Evolutionary conservation across 2,888 invertebrate genomes (phyloP).

Genomic region (Tromatobia lineatoria): DNA sequence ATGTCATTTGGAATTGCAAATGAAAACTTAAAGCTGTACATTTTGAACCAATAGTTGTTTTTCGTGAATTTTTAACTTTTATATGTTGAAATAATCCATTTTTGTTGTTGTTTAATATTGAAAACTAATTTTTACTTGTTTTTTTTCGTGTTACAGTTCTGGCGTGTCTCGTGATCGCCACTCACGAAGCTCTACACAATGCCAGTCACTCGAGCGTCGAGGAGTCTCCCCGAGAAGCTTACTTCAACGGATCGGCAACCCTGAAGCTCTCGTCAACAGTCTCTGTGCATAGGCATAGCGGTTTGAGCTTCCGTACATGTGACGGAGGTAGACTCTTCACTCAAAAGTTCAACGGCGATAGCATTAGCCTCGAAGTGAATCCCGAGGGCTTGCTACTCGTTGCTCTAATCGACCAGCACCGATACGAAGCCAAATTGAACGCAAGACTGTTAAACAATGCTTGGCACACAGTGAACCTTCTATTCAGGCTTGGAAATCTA

Average conservation of each 20-base stretch:
- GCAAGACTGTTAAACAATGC: conserved; percentile 92
- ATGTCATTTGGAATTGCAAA: no score
- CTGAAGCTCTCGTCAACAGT: conserved; percentile 91
- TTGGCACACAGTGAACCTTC: conserved; percentile 92
- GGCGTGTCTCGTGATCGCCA: conserved; percentile 74
- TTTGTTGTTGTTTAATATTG: background rate
- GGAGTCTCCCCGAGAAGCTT: conserved; percentile 90
- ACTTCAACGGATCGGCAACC: conserved; percentile 93
- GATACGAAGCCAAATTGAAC: conserved; percentile 88
- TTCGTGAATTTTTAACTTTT: no score
- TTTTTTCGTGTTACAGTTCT: conserved; percentile 75
- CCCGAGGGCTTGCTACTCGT: conserved; percentile 86
- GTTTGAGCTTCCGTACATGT: conserved; percentile 93
- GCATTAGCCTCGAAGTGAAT: conserved; percentile 83
- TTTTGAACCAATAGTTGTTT: no score
- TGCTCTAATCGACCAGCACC: conserved; percentile 85
- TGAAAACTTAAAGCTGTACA: no score
- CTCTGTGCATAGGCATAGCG: conserved; percentile 92
- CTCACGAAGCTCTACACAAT: conserved; percentile 68
- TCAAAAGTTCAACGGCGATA: conserved; percentile 82
- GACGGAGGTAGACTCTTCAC: conserved; percentile 86
- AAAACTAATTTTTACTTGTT: conserved; percentile 1
- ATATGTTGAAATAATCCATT: background rate
- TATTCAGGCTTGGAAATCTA: conserved; percentile 88
- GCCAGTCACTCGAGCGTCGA: conserved; percentile 71